Evolutionary conservation across 1,140 invertebrate species (phyloP), one percentile per base, ranked within the genome.

Genomic region (Tetramorium parvispinum): DNA sequence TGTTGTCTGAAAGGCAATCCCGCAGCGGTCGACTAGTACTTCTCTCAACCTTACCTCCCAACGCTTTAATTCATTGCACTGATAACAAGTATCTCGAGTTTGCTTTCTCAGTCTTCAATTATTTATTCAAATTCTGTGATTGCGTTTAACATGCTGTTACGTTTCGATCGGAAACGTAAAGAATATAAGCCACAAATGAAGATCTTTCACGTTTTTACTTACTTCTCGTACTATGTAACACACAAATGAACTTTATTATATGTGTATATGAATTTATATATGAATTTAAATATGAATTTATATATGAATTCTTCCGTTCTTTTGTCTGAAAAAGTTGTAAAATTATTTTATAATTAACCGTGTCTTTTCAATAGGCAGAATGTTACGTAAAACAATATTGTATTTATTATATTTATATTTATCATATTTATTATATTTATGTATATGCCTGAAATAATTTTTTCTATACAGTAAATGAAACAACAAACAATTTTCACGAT

Each of bases 1-100:
- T 66, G 85, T 75, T 82, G 59, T 68, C 65, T 63, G 79, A 88
- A 90, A 87, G 88, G 85, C 73, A 85, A 86, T 85, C 83, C 87
- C 57, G 46, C 32, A 32, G 43, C 40, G 46, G 49, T 46, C 37
- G 57, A 46, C 51, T 46, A 32, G 24, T 71, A 73, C 53, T 73
- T 68, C 65, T 55, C 51, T 55, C 55, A 46, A 51, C 24, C 59
- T 46, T 66, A 43, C 11, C 51, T 79, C 2, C 57, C 66, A 46
- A 27, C 75, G 37, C 46, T 85, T 79, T 57, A 85, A 77, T 85
- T 63, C 55, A 24, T 66, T 49, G 7, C 21, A 18, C 18, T 32
- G 46, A 66, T 83, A 43, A 65, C 32, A 27, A 66, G 51, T 66
- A 46, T 24, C 16, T 13, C 10, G 43, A 32, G 10, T 53, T 3